Conservation (phyloP, 2,797 vertebrate genomes). For the Lithobates pipiens region DNA sequence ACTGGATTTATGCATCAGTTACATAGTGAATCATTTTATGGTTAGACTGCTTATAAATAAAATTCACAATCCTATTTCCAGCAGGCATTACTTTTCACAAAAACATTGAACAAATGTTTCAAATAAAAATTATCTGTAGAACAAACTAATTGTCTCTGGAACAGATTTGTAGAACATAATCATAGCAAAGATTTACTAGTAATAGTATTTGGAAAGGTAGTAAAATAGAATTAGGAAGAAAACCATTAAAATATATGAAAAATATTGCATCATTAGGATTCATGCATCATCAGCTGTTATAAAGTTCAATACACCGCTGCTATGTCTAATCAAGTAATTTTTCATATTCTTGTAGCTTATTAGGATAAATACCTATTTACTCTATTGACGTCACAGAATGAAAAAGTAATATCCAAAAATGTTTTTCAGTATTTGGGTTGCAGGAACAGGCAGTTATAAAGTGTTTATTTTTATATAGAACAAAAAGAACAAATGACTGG, state of each 20-base stretch:
- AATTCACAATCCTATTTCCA: too few species aligned
- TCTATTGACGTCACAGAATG: background rate
- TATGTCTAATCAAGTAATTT: conserved; percentile 8
- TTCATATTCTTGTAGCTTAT: background rate
- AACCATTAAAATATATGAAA: background rate
- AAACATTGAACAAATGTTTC: background rate
- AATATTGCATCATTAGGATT: background rate
- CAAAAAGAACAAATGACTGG: background rate
- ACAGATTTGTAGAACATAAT: background rate
- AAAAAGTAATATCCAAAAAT: background rate
- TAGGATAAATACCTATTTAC: background rate
- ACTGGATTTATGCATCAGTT: too few species aligned
- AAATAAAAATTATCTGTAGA: background rate
- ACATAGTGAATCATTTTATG: too few species aligned
- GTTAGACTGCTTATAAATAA: too few species aligned
- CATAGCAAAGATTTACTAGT: conserved; percentile 3
- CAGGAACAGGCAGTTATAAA: background rate
- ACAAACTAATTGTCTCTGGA: background rate
- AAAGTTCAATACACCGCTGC: background rate
- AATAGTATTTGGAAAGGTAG: background rate
- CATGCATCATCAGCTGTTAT: background rate
- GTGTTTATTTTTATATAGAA: background rate
- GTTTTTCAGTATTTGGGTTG: background rate
- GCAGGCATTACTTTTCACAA: background rate
- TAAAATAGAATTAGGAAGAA: background rate